Percentiles rank a stretch among this genome's conserved stretches.
Evolutionary conservation across 2,113 vertebrate genomes (phyloP).

Genomic region (Diglossa brunneiventris): DNA sequence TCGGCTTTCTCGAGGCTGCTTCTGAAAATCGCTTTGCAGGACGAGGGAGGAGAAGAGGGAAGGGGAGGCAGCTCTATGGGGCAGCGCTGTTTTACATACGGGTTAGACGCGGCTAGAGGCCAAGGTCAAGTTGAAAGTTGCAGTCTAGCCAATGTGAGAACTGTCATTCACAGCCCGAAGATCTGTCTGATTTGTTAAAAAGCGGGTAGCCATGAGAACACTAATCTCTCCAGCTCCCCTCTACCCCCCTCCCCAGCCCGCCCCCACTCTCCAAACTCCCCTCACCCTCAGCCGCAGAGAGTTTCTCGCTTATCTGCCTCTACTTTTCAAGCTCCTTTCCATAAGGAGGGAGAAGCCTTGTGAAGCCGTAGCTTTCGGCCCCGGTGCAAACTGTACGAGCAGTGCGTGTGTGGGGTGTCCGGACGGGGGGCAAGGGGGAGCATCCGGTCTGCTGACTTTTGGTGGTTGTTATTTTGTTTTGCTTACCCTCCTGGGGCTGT

Average conservation of each 20-base stretch:
- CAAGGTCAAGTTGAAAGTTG: constrained; percentile 99
- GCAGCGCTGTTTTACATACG: constrained; percentile 75
- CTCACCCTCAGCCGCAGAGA: background rate
- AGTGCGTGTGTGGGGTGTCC: background rate
- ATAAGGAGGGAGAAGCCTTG: background rate
- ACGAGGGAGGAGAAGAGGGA: background rate
- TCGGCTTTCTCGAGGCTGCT: background rate
- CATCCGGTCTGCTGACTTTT: constrained; percentile 39
- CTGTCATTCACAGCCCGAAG: constrained; percentile 76
- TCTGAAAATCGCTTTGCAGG: constrained; percentile 1
- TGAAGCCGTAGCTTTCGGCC: constrained; percentile 32
- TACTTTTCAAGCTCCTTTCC: background rate
- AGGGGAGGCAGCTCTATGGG: constrained; percentile 46
- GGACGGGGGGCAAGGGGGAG: background rate
- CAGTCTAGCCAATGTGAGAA: constrained; percentile 80
- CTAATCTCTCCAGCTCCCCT: background rate
- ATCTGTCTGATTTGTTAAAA: constrained; percentile 56
- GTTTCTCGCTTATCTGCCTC: constrained; percentile 44
- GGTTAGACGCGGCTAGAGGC: constrained; percentile 84
- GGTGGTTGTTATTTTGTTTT: constrained; percentile 18
- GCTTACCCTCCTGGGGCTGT: constrained; percentile 25
- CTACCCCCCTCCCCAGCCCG: background rate
- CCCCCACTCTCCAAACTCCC: background rate
- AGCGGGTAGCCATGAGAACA: constrained; percentile 41
- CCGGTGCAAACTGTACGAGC: background rate